Conservation (phyloP, 2,888 invertebrate species). For the Euspilapteryx auroguttella region DNA sequence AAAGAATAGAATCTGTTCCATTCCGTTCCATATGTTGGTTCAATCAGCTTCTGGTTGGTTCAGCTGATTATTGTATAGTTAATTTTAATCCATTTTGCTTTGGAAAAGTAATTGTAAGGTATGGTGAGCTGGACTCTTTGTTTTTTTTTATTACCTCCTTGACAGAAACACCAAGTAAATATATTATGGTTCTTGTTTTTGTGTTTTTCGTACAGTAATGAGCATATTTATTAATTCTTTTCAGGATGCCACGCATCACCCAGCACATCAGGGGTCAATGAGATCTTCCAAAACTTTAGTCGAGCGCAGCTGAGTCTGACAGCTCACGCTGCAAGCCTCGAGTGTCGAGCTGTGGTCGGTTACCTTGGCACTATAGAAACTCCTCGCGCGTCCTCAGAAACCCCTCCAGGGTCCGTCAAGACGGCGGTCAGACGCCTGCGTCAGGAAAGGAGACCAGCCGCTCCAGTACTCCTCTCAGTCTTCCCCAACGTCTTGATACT, state of each 20-base stretch:
- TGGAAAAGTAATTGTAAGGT: too few relatives aligned
- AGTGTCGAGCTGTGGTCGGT: conserved; percentile 86
- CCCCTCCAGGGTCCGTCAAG: conserved; percentile 77
- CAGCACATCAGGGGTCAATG: conserved; percentile 41
- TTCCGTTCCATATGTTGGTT: too few relatives aligned
- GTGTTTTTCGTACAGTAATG: too few relatives aligned
- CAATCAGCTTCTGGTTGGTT: too few relatives aligned
- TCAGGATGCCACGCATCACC: conserved; percentile 42
- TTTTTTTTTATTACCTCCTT: too few relatives aligned
- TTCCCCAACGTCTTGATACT: conserved; percentile 78
- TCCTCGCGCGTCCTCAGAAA: conserved; percentile 78
- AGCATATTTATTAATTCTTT: too few relatives aligned
- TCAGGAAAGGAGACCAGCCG: conserved; percentile 85
- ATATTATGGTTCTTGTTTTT: too few relatives aligned
- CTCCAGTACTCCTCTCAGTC: conserved; percentile 83
- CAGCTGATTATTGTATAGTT: too few relatives aligned
- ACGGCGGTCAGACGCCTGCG: conserved; percentile 87
- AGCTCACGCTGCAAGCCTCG: conserved; percentile 56
- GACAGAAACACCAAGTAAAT: too few relatives aligned
- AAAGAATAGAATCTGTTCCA: too few relatives aligned
- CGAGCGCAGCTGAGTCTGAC: conserved; percentile 37
- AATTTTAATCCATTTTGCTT: too few relatives aligned
- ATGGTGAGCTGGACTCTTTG: too few relatives aligned
- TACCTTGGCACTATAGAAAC: conserved; percentile 96
- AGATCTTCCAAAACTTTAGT: conserved; percentile 39